Evolutionary conservation across 2,797 vertebrate genomes (phyloP).

Genomic region (Spea hammondii): DNA sequence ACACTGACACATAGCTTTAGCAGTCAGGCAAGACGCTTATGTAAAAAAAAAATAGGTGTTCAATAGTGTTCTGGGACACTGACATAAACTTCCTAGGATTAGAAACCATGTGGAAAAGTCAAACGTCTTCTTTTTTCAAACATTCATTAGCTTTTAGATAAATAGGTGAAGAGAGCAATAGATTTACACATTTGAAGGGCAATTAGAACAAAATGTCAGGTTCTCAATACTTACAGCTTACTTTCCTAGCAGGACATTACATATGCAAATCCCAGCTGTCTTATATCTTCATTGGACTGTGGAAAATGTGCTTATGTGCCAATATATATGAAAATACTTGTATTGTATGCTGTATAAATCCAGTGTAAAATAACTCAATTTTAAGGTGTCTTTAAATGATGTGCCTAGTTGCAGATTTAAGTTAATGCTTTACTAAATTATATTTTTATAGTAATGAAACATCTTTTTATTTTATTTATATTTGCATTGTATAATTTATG

Average conservation of each 20-base stretch:
- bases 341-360: conserved; percentile 12
- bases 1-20: conserved; percentile 30
- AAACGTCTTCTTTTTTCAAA: conserved; percentile 35
- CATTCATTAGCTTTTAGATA: conserved; percentile 46
- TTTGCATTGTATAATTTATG: too few species aligned
- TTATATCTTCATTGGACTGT: conserved; percentile 42
- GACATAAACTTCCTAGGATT: conserved; percentile 21
- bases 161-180: conserved; percentile 46
- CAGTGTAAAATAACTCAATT: conserved; percentile 1
- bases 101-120: conserved; percentile 37
- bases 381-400: not conserved
- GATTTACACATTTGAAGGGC: conserved; percentile 49
- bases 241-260: conserved; percentile 40
- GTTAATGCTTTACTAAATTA: too few species aligned
- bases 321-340: conserved; percentile 19
- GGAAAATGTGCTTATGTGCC: conserved; percentile 12
- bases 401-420: too few species aligned
- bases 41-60: conserved; percentile 12
- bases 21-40: conserved; percentile 5
- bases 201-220: conserved; percentile 50
- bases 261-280: conserved; percentile 49
- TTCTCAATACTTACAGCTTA: conserved; percentile 49
- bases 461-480: too few species aligned
- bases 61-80: conserved; percentile 27
- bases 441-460: too few species aligned